Evolutionary conservation across 1,140 invertebrate species (phyloP), one percentile per base, ranked within the genome.

Genomic region (Nomia melanderi): DNA sequence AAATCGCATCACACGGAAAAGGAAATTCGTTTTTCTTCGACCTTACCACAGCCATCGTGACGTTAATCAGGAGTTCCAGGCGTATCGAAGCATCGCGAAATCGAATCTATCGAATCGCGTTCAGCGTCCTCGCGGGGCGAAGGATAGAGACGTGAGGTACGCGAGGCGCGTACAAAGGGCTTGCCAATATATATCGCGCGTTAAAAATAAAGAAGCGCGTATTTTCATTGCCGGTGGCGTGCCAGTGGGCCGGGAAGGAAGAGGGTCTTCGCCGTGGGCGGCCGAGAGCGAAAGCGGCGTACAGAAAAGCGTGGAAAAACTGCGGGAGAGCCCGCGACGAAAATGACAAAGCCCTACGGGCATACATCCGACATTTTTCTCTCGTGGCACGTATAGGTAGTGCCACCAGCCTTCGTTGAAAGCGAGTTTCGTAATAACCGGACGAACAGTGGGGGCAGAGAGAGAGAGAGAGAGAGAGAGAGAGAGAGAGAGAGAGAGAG

Each of bases 281-380:
- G 29, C 29, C 39, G n/a, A 67, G 31, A 70, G n/a, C 31, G 41
- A 66, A 23, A 56, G 33, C 50, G 59, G 41, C 59, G 70, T 36
- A 54, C 33, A 56, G 70, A 80, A 77, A 77, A 83, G 72, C 67
- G 69, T 76, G 77, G 75, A 72, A 78, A 78, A 83, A 71, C 79
- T 76, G 72, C 77, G 69, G 76, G 79, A 78, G 33, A 33, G 59
- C 31, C 69, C 77, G 50, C 77, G 74, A 86, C 79, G 86, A 87
- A 87, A 87, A 87, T 87, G 86, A 87, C 85, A 87, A 87, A 86
- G 85, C 81, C 86, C 82, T 69, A 47, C 70, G 81, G 85, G 86
- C 83, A 85, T 80, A 84, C 82, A 78, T 83, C 81, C 80, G 80
- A 86, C 81, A 78, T 83, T 83, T 85, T 83, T 83, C 83, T 73